Evolutionary conservation across 2,113 vertebrate species (phyloP).

Genomic region (Cryptotis parvus): DNA sequence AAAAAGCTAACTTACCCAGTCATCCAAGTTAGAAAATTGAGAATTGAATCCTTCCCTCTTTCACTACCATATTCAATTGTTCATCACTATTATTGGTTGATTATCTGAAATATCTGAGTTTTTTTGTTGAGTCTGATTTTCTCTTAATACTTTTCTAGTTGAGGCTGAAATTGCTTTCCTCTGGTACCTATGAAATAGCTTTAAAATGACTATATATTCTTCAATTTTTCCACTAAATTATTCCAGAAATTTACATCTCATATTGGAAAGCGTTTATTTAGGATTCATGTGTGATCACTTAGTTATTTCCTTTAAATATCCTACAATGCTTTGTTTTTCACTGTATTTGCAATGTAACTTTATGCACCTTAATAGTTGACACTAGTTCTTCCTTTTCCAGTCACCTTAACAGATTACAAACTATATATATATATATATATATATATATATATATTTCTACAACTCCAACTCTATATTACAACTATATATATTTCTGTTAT

Average conservation of each 20-base stretch:
- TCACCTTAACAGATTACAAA: not conserved
- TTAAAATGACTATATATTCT: not conserved
- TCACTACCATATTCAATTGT: not conserved
- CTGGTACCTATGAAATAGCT: not conserved
- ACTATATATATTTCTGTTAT: too few relatives aligned
- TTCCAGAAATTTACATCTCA: not conserved
- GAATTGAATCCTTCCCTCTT: not conserved
- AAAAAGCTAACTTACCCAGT: not conserved
- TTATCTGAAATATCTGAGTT: constrained; percentile 10
- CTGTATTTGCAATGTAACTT: constrained; percentile 6
- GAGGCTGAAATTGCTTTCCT: not conserved
- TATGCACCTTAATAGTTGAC: not conserved
- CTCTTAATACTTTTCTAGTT: not conserved
- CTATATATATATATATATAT: too few relatives aligned
- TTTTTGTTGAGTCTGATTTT: not conserved
- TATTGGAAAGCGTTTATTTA: constrained; percentile 20
- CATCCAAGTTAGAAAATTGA: constrained; percentile 12
- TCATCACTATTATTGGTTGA: not conserved
- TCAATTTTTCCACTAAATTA: constrained; percentile 19
- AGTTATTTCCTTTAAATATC: constrained; percentile 15
- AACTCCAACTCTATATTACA: constrained; percentile 14
- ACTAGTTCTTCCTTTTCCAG: not conserved
- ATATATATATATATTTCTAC: constrained; percentile 30
- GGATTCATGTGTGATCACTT: not conserved
- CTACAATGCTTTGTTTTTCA: not conserved